These are phyloP conservation scores for Drosophila prosaltans DNA, from an alignment of 1,140 invertebrate species.

Conservation along the genomic window DNA sequence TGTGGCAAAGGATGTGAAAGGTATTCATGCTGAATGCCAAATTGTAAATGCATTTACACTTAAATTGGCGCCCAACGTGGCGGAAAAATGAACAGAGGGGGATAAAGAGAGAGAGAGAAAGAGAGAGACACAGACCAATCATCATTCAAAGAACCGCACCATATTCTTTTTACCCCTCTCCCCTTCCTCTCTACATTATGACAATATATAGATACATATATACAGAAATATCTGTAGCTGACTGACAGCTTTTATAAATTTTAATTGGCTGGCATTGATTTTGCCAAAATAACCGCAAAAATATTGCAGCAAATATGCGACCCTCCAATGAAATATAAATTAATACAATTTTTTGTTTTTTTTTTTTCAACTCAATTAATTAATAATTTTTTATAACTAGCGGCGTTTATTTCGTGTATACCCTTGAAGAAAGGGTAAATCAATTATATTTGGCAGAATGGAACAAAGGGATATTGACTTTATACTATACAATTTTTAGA, in stretches of 20 bases:
- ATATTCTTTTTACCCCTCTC: too few relatives aligned
- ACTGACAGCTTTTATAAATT: neutral
- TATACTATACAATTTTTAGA: too few relatives aligned
- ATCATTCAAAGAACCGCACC: neutral
- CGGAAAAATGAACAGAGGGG: neutral
- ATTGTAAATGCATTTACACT: slow-evolving; percentile 23
- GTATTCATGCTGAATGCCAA: neutral
- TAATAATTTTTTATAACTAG: neutral
- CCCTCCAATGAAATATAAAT: neutral
- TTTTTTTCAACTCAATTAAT: neutral
- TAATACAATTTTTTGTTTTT: neutral
- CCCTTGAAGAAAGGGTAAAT: neutral
- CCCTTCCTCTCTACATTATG: too few relatives aligned
- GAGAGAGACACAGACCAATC: neutral
- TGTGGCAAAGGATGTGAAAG: neutral
- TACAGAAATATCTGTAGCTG: too few relatives aligned
- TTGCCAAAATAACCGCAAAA: neutral
- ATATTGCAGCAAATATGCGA: neutral
- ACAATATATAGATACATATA: too few relatives aligned
- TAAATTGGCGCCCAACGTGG: slow-evolving; percentile 24
- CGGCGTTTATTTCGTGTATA: neutral
- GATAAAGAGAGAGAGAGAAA: too few relatives aligned
- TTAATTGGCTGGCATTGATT: neutral
- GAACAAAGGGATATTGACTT: too few relatives aligned
- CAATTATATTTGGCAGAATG: too few relatives aligned